Evolutionary conservation across 2,888 invertebrate species (phyloP), one percentile per base, ranked within the genome.

Genomic region (Zonitis immaculata): DNA sequence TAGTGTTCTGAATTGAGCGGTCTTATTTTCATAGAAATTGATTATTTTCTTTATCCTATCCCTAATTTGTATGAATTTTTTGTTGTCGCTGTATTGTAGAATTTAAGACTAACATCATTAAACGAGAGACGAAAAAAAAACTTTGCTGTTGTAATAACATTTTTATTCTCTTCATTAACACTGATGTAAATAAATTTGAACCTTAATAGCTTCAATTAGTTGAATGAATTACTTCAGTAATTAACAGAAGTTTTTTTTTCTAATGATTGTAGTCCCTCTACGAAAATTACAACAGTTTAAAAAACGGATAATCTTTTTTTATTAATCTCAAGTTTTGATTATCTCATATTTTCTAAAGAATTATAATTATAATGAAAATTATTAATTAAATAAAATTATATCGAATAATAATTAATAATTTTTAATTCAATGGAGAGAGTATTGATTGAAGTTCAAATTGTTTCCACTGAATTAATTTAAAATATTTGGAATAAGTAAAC

Each of bases 291-390:
- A 35, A 35, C 35, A 8, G 9, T 35, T 35, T 18, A 2, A 35
- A 18, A 35, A 35, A 35, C 9, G 16, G 18, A 16, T 16, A 32
- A 35, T 35, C 18, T 3, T 4, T 18, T 18, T 18, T 35, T 11
- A 12, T 30, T 30, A 12, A n/a, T n/a, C 42, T 22, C 42, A 42
- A 26, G 14, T 42, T 20, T 42, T 42, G 42, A 48, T 48, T 48
- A 12, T 44, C n/a, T 12, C 4, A 9, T 18, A 14, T 14, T 49
- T 49, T 30, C 2, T 9, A 9, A 35, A 43, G 20, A 30, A 9
- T 43, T 22, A 18, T 43, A 20, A n/a, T n/a, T n/a, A n/a, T n/a
- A n/a, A n/a, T n/a, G n/a, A n/a, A n/a, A n/a, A n/a, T n/a, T n/a
- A n/a, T n/a, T n/a, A n/a, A n/a, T n/a, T n/a, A n/a, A n/a, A n/a